A percentile compares a stretch with the other conserved stretches of the same genome.
phyloP scores from a whole-genome alignment of 2,113 vertebrate genomes.

The Nesospiza acunhae region DNA sequence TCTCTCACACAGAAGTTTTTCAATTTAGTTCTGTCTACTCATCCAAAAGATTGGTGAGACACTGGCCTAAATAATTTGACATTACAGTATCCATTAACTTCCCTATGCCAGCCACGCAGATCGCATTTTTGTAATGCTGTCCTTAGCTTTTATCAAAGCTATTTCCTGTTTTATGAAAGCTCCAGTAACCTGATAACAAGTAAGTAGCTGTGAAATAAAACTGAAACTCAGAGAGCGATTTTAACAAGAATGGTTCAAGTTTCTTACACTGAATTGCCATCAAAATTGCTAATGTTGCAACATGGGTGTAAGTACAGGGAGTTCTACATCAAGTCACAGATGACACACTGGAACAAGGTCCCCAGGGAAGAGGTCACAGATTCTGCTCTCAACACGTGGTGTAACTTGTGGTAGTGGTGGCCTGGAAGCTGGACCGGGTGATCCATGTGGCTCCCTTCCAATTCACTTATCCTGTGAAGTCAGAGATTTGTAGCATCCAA shows the following conservation, averaged over 20 bases:
- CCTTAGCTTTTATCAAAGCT: neutral
- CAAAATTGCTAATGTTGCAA: neutral
- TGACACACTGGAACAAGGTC: neutral
- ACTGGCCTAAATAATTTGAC: neutral
- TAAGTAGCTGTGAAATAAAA: neutral
- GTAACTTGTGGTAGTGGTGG: no score
- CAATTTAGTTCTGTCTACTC: neutral
- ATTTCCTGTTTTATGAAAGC: neutral
- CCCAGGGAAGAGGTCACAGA: neutral
- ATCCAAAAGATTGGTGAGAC: neutral
- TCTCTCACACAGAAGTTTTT: neutral
- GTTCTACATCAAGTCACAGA: neutral
- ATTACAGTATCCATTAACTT: neutral
- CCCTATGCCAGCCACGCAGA: neutral
- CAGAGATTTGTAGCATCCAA: neutral
- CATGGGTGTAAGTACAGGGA: neutral
- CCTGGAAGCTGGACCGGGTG: rapidly evolving
- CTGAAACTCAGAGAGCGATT: neutral
- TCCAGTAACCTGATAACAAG: neutral
- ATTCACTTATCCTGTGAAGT: neutral
- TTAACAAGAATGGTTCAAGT: neutral
- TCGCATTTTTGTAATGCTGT: neutral
- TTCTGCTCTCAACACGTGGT: no score
- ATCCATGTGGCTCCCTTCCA: neutral
- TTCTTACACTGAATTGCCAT: neutral